phyloP scores from a whole-genome alignment of 2,113 vertebrate species.

The Cranoglanis bouderius region DNA sequence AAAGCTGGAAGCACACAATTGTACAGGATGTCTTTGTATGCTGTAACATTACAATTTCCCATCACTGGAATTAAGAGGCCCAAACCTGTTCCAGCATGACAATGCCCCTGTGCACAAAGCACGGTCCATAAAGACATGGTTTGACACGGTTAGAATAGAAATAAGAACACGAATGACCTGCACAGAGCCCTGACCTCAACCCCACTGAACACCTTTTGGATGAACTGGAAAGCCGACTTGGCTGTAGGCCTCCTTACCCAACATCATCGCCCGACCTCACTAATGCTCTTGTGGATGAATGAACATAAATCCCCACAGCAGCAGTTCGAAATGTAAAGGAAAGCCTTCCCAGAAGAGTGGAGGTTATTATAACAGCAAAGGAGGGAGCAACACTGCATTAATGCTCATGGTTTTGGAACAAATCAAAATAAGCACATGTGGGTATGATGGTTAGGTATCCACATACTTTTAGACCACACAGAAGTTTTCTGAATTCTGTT shows the following conservation, averaged over 20 bases:
- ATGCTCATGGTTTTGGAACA: neutral
- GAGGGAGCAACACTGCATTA: neutral
- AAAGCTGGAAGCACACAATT: neutral
- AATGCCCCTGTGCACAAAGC: neutral
- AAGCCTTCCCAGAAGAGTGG: neutral
- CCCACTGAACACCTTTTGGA: neutral
- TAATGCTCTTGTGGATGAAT: neutral
- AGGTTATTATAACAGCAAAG: neutral
- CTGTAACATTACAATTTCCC: neutral
- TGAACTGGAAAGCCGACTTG: neutral
- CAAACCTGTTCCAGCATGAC: neutral
- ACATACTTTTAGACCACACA: neutral
- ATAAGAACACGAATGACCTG: neutral
- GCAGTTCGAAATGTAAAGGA: neutral
- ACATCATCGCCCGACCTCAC: too few relatives aligned
- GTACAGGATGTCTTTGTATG: neutral
- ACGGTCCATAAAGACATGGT: neutral
- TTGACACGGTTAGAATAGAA: neutral
- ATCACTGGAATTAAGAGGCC: neutral
- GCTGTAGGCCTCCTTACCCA: neutral
- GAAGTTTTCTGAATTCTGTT: neutral
- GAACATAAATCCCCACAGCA: neutral
- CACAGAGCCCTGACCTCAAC: neutral
- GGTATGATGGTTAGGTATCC: neutral
- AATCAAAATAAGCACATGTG: neutral